A percentile compares a stretch with the other conserved stretches of the same genome.
Conservation (phyloP, 2,797 vertebrate genomes). For the Sitta carolinensis region DNA sequence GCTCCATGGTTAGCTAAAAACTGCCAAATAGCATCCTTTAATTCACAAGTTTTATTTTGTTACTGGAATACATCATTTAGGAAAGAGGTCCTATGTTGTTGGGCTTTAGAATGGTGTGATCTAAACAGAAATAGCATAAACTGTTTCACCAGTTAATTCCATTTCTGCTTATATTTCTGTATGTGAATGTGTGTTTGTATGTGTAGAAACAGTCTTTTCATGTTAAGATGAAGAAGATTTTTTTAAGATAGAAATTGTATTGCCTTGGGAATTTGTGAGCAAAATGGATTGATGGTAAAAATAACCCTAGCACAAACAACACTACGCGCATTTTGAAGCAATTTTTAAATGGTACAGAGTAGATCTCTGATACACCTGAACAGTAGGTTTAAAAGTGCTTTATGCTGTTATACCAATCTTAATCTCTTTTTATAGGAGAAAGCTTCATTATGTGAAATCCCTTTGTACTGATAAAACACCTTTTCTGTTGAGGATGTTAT, state of each 20-base stretch:
- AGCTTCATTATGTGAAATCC: not conserved
- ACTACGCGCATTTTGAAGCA: not conserved
- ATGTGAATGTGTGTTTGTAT: not conserved
- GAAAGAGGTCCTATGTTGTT: not conserved
- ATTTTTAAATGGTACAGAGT: not conserved
- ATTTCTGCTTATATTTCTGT: not conserved
- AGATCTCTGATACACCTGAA: not conserved
- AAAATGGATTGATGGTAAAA: not conserved
- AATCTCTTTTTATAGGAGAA: not conserved
- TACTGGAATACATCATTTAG: not conserved
- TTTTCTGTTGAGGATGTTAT: not conserved
- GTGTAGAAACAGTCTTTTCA: not conserved
- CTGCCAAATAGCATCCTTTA: not conserved
- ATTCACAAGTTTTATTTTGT: not conserved
- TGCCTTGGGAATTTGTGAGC: not conserved
- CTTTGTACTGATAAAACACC: not conserved
- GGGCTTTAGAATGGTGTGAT: not conserved
- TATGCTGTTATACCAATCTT: not conserved
- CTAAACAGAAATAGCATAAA: not conserved
- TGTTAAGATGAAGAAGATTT: not conserved
- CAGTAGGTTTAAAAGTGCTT: not conserved
- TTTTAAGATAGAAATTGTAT: not conserved
- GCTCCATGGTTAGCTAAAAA: not conserved
- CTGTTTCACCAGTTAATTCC: not conserved
- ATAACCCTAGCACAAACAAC: not conserved